Base-by-base conservation (phyloP, 2,113 vertebrate genomes). In the Sinocyclocheilus anshuiensis region DNA sequence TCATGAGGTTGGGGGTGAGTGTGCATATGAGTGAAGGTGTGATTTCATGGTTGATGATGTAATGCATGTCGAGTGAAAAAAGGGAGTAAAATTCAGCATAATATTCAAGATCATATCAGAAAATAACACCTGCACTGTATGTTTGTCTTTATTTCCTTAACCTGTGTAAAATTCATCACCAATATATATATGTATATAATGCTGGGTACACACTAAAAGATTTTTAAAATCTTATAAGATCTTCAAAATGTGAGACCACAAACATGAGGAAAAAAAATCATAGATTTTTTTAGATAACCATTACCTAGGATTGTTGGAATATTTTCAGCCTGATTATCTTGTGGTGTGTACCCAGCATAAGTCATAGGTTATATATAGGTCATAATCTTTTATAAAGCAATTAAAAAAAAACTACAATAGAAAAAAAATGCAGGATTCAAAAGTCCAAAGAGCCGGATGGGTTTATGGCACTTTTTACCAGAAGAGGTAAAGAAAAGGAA, bases 1-100 rank as follows among this genome's bases (percentile, higher is more conserved):
- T 67, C 57, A 71, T 77, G 48, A 33, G 61, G 20, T 48, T 81
- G 36, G 33, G 26, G 78, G n/a, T 18, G 78, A 65, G 59, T 20
- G 24, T 71, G 33, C 22, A 77, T 6, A 33, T 67, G 24, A 53
- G 45, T n/a, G 78, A 82, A 61, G 10, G 39, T 13, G 24, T 33
- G 29, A 72, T 67, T 39, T 22, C 63, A 59, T 26, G 77, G 2
- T 57, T 86, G 63, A 24, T 53, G 13, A 59, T 79, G 22, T 24
- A 39, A 71, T 69, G 20, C 9, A n/a, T 0, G 57, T 61, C 0
- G 8, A 22, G 20, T 59, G 7, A 59, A 59, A 59, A 59, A 55
- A 59, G 2, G 15, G 39, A 29, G n/a, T 69, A 69, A 85, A 42
- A 24, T 53, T 74, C 12, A 45, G 67, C 2, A 26, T 80, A 16